These are phyloP conservation scores for Celastrina argiolus DNA, from an alignment of 2,888 invertebrate species.

Conservation along the genomic window DNA sequence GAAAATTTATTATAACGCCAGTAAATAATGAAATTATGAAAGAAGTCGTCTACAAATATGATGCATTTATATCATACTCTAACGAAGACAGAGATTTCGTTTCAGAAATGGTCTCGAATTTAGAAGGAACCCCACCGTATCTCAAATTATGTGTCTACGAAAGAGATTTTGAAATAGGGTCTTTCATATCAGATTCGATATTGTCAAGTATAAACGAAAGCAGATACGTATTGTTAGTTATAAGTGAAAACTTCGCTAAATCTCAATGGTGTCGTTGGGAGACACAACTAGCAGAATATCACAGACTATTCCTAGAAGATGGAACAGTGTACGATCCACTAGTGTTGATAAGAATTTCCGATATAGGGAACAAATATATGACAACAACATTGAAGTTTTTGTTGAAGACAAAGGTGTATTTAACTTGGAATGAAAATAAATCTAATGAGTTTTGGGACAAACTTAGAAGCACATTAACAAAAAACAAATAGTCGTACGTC, in stretches of 20 bases:
- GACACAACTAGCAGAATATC: slow-evolving; percentile 82
- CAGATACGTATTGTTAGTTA: slow-evolving; percentile 80
- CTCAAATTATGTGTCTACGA: slow-evolving; percentile 83
- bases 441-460: slow-evolving; percentile 64
- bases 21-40: slow-evolving; percentile 36
- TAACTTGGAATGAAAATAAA: slow-evolving; percentile 78
- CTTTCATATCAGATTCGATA: slow-evolving; percentile 81
- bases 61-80: slow-evolving; percentile 80
- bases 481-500: slow-evolving; percentile 30
- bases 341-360: slow-evolving; percentile 80
- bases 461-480: slow-evolving; percentile 50
- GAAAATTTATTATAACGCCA: slow-evolving; percentile 53
- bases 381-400: slow-evolving; percentile 80
- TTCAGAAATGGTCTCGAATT: slow-evolving; percentile 74
- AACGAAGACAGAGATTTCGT: slow-evolving; percentile 81
- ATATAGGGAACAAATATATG: slow-evolving; percentile 73
- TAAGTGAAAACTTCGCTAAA: slow-evolving; percentile 82
- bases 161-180: slow-evolving; percentile 81
- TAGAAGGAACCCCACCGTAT: slow-evolving; percentile 79
- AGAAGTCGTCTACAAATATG: slow-evolving; percentile 65
- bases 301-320: slow-evolving; percentile 79
- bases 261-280: slow-evolving; percentile 87
- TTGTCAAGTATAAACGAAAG: slow-evolving; percentile 80
- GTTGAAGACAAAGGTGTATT: slow-evolving; percentile 80
- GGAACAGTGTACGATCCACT: slow-evolving; percentile 77